These are phyloP conservation scores for Allobates femoralis DNA, from an alignment of 2,797 vertebrate genomes.

Conservation along the genomic window DNA sequence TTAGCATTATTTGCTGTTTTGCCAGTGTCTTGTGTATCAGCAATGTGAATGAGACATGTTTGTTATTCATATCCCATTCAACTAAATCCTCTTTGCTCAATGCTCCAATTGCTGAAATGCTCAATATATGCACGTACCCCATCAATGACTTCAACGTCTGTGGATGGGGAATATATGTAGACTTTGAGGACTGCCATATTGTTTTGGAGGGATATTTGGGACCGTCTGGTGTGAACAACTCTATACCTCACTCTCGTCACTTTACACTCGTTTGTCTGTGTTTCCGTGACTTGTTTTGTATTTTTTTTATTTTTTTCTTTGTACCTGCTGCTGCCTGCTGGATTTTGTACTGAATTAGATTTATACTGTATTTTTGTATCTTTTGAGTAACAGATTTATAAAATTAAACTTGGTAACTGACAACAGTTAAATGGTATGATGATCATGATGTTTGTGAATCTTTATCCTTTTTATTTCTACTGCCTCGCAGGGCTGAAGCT, in stretches of 20 bases:
- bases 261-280: constrained; percentile 66
- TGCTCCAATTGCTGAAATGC: too few relatives aligned
- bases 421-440: not conserved
- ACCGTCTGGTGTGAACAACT: constrained; percentile 68
- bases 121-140: too few relatives aligned
- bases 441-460: not conserved
- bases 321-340: constrained; percentile 73
- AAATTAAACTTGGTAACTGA: not conserved
- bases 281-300: constrained; percentile 62
- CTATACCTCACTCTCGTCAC: constrained; percentile 76
- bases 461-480: not conserved
- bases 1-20: too few relatives aligned
- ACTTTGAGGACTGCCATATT: constrained; percentile 38
- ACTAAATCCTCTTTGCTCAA: too few relatives aligned
- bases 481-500: not conserved
- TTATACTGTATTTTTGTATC: constrained; percentile 82
- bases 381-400: constrained; percentile 51
- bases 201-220: constrained; percentile 62
- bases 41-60: too few relatives aligned
- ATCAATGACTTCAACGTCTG: not conserved
- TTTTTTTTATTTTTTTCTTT: constrained; percentile 67
- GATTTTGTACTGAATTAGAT: constrained; percentile 72
- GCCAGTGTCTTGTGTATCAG: too few relatives aligned
- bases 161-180: not conserved
- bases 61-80: not conserved